Base-by-base conservation (phyloP, 2,113 vertebrate genomes). In the Corvus hawaiiensis region DNA sequence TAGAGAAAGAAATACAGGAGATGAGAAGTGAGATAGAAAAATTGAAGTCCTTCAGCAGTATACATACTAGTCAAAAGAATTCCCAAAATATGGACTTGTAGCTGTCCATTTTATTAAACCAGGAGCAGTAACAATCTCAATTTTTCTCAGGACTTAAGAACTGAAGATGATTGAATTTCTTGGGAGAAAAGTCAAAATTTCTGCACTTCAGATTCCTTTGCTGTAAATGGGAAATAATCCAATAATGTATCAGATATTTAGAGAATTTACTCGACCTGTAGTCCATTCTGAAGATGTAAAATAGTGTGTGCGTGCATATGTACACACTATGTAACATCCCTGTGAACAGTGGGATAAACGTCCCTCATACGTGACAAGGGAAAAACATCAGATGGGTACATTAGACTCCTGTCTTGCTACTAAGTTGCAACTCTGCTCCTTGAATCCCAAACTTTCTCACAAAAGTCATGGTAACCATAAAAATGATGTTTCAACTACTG, bases 271-370 rank as follows among this genome's bases (percentile, higher is more conserved):
- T 91, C 77, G 35, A 73, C 13, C 23, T 32, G 33, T 26, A 62
- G 32, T 37, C 51, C 7, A 41, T 43, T 80, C 6, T 15, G 24
- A 75, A 75, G 24, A 74, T 16, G 3, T 16, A 64, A 84, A 92
- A 61, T 4, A 33, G 39, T 5, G 4, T 16, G 9, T 49, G 10
- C 54, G 4, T 7, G 56, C 30, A 32, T 13, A 26, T 7, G 19
- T 5, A 16, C 3, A 21, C 0, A 0, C 43, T 48, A 16, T 13
- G 12, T 33, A 85, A 90, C 1, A 2, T 33, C 20, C 16, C 2
- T 24, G 56, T 18, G 23, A 83, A 76, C 24, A 16, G 80, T 22
- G 20, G 63, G 26, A 37, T 39, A 88, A 85, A 41, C 21, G 33
- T 16, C 43, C 59, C 22, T 71, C 63, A 9, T 5, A 67, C 24